Evolutionary conservation across 2,113 vertebrate genomes (phyloP).

Genomic region (Macquaria ambigua): DNA sequence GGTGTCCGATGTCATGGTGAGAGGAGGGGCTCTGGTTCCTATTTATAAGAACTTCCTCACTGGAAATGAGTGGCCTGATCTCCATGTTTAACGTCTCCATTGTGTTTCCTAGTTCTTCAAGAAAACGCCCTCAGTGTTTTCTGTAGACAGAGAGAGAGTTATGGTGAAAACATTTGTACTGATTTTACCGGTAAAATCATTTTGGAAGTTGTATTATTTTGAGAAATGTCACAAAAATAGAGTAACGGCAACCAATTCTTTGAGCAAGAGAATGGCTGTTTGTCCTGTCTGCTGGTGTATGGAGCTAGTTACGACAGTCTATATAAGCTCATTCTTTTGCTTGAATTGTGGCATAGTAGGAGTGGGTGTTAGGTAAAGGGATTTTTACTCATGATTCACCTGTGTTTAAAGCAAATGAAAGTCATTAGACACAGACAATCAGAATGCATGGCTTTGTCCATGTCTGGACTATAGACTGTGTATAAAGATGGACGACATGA

Average conservation of each 20-base stretch:
- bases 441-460: not conserved
- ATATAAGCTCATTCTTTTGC: not conserved
- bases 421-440: not conserved
- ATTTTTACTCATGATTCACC: constrained; percentile 19
- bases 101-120: not conserved
- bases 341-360: not conserved
- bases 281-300: constrained; percentile 12
- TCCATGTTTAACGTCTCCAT: not conserved
- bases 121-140: not conserved
- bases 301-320: not conserved
- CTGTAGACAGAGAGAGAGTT: no score
- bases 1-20: constrained; percentile 27
- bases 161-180: not conserved
- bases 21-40: constrained; percentile 2
- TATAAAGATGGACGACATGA: no score
- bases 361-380: constrained; percentile 20
- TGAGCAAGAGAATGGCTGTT: not conserved
- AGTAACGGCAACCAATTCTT: not conserved
- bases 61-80: constrained; percentile 32
- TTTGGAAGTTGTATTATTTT: constrained; percentile 19
- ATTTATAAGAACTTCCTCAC: not conserved
- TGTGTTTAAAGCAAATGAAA: constrained; percentile 27
- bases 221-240: constrained; percentile 16
- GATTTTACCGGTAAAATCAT: not conserved
- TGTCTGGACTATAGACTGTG: not conserved